Conservation (phyloP, 2,888 invertebrate species). For the Eledona agricola region DNA sequence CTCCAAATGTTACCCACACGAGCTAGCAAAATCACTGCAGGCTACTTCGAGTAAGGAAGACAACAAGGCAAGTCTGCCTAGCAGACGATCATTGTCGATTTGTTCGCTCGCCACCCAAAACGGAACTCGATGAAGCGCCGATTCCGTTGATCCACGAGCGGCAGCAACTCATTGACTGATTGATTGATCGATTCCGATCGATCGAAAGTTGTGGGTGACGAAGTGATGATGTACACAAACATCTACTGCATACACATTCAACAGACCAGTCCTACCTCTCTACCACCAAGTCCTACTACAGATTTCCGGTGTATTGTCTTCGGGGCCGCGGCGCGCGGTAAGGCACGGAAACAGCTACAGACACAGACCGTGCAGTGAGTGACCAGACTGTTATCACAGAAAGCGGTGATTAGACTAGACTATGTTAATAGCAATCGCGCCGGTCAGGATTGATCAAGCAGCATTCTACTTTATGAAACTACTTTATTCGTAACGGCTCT, state of each 20-base stretch:
- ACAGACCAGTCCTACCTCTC: conserved; percentile 55
- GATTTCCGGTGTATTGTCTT: conserved; percentile 46
- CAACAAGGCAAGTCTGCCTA: conserved; percentile 57
- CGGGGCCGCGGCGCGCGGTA: conserved; percentile 53
- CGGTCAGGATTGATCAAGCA: conserved; percentile 61
- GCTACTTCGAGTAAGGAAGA: conserved; percentile 54
- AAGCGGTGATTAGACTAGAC: conserved; percentile 58
- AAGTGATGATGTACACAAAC: conserved; percentile 33
- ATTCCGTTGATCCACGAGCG: conserved; percentile 9
- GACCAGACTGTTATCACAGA: conserved; percentile 62
- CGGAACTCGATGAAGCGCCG: conserved; percentile 6
- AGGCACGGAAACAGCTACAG: conserved; percentile 61
- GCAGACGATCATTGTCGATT: conserved; percentile 29
- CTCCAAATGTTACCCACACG: conserved; percentile 32
- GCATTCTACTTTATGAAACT: conserved; percentile 66
- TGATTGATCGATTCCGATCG: no score
- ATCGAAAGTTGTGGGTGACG: no score
- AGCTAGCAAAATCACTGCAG: conserved; percentile 38
- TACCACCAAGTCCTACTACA: conserved; percentile 50
- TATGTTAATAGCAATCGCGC: conserved; percentile 47
- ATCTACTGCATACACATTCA: conserved; percentile 58
- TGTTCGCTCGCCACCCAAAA: conserved; percentile 7
- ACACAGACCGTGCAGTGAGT: conserved; percentile 62
- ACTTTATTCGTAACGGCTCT: conserved; percentile 67
- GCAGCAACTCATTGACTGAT: no score